phyloP scores from a whole-genome alignment of 2,888 invertebrate genomes.

The Agonopterix subpropinquella region DNA sequence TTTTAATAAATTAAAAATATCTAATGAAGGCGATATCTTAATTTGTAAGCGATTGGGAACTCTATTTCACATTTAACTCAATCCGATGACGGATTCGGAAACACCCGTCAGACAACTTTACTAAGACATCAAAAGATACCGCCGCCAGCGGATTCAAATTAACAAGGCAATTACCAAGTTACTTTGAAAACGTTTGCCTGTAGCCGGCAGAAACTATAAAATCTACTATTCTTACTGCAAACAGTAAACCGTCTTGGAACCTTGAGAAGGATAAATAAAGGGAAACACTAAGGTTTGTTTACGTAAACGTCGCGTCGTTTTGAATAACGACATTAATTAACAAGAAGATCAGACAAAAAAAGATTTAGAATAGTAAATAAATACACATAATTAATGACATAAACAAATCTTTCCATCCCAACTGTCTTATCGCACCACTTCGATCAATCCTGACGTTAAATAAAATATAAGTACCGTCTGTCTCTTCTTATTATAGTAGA shows the following conservation, averaged over 20 bases:
- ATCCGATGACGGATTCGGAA: conserved; percentile 50
- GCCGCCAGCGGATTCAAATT: conserved; percentile 58
- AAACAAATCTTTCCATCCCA: conserved; percentile 61
- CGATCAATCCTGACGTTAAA: conserved; percentile 70
- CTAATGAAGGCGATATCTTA: conserved; percentile 51
- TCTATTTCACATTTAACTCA: conserved; percentile 31
- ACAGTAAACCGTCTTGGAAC: conserved; percentile 5
- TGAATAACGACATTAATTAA: conserved; percentile 1
- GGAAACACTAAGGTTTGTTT: neutral
- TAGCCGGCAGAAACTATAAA: conserved; percentile 43
- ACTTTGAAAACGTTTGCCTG: conserved; percentile 45
- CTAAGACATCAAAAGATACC: conserved; percentile 52
- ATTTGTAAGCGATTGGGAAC: conserved; percentile 47
- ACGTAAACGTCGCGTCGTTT: neutral
- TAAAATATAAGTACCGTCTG: conserved; percentile 74
- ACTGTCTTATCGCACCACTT: conserved; percentile 57
- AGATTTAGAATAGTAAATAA: conserved; percentile 27
- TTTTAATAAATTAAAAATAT: conserved; percentile 52
- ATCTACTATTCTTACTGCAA: conserved; percentile 30
- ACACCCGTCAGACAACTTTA: conserved; percentile 53
- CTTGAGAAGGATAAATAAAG: neutral
- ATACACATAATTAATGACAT: conserved; percentile 58
- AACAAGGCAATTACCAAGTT: conserved; percentile 67
- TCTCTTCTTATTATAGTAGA: conserved; percentile 68
- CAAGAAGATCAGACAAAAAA: conserved; percentile 5